Evolutionary conservation across 1,140 invertebrate genomes (phyloP).

Genomic region (Sipha flava): DNA sequence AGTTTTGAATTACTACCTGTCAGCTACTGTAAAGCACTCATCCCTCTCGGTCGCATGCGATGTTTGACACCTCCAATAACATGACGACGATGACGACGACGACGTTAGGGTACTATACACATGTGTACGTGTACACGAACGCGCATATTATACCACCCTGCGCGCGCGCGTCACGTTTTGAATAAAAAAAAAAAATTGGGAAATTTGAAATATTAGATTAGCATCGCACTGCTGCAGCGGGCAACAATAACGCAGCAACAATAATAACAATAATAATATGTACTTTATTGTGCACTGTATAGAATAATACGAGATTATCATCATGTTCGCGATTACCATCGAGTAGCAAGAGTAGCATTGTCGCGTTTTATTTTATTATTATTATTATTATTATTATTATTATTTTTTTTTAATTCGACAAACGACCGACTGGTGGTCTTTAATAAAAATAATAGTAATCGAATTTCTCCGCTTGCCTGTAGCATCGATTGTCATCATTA

Average conservation of each 20-base stretch:
- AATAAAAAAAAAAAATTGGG: too few species aligned
- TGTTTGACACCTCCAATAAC: conserved; percentile 27
- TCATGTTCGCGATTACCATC: too few species aligned
- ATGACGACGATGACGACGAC: background rate
- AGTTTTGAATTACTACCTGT: conserved; percentile 32
- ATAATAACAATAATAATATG: background rate
- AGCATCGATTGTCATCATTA: background rate
- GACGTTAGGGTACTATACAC: too few species aligned
- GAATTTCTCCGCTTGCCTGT: background rate
- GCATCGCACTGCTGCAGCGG: too few species aligned
- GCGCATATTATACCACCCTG: too few species aligned
- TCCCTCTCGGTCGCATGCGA: background rate
- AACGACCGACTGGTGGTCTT: background rate
- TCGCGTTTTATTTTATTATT: background rate
- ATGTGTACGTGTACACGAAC: background rate
- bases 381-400: background rate
- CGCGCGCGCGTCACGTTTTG: background rate
- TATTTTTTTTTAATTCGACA: background rate
- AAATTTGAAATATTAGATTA: too few species aligned
- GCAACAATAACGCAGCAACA: too few species aligned
- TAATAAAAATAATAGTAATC: background rate
- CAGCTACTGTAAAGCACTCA: conserved; percentile 18
- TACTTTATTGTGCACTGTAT: background rate
- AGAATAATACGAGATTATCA: too few species aligned
- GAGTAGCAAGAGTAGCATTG: background rate